Conservation (phyloP, 1,140 invertebrate species). For the Magallana gigas region DNA sequence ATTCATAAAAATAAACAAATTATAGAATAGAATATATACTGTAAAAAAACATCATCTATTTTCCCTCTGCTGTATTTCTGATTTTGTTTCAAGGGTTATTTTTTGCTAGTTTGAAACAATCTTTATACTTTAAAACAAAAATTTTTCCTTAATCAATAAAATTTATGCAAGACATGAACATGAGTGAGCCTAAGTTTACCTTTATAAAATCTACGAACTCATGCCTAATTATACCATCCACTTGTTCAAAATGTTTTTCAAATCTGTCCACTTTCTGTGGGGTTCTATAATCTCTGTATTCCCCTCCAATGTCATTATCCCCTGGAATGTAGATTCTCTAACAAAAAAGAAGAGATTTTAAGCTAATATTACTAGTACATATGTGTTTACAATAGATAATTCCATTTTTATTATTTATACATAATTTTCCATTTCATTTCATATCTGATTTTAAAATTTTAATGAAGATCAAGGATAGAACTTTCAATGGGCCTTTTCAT, state of each 20-base stretch:
- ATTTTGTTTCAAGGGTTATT: no score
- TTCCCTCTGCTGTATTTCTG: no score
- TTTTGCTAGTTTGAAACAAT: background rate
- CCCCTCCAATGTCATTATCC: conserved; percentile 97
- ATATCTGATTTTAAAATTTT: no score
- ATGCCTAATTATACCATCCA: conserved; percentile 73
- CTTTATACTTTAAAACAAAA: background rate
- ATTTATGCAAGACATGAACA: background rate
- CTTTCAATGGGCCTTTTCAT: no score
- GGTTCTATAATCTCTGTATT: conserved; percentile 87
- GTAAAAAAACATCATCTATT: no score
- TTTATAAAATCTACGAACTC: conserved; percentile 82
- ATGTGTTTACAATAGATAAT: no score
- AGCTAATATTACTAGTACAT: background rate
- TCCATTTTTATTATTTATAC: no score
- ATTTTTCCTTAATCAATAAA: background rate
- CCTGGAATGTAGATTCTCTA: conserved; percentile 93
- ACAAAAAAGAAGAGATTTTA: background rate
- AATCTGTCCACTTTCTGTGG: conserved; percentile 88
- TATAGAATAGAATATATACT: no score
- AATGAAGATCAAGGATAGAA: no score
- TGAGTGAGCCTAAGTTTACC: conserved; percentile 70
- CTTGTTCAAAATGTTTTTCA: conserved; percentile 86
- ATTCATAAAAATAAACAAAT: no score
- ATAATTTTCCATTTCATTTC: no score